Evolutionary conservation across 2,888 invertebrate species (phyloP), one percentile per base, ranked within the genome.

Genomic region (Selenia dentaria): DNA sequence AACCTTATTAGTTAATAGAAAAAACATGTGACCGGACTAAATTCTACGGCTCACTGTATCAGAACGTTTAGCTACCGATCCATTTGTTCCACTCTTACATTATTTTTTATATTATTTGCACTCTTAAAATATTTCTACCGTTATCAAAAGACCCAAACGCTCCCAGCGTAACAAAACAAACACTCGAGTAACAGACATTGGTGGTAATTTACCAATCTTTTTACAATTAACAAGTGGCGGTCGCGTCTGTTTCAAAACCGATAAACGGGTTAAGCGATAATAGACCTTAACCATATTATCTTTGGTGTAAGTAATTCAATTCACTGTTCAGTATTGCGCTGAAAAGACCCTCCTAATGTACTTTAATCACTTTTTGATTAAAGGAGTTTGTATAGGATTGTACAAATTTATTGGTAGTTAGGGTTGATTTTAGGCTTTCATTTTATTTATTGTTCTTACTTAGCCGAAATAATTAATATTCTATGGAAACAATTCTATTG

Each of bases 221-320:
- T 35, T 16, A 27, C 18, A 47, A 49, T 48, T 42, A 39, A 20
- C 27, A 16, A 38, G 36, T 35, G 33, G 24, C 31, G 31, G 38
- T 31, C 45, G 13, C 42, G 42, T 29, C 35, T 48, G 41, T 27
- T 32, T 49, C 11, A 24, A 43, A 49, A 36, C 35, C 47, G 25
- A 44, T 41, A 35, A 50, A 47, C 31, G 25, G 31, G 13, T 32
- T 35, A 46, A 37, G 34, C 44, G 25, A 40, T 31, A 37, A 44
- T 36, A 24, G 36, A 12, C 33, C 20, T 3, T 51, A 55, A 63
- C 62, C 48, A 50, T 49, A 54, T 62, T 57, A 55, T 33, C 51
- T 41, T 52, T 42, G 39, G 18, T 20, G 39, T 20, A 27, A 27
- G 28, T 33, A 40, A 41, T 57, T 57, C 48, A 54, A 41, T 38